phyloP scores from a whole-genome alignment of 1,140 invertebrate genomes.

The Tetramorium parvispinum region DNA sequence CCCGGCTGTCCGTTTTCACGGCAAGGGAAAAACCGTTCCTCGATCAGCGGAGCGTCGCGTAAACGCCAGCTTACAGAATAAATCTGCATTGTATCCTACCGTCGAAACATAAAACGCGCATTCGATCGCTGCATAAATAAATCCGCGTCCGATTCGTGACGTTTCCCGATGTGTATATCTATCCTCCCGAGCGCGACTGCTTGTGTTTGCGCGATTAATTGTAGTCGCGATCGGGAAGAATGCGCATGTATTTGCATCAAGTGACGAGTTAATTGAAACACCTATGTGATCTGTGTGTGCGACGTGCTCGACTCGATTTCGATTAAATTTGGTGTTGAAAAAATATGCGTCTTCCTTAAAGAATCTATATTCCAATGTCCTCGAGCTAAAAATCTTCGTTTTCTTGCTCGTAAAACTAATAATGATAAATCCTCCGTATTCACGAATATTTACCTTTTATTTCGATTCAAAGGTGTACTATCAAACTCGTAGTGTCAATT shows the following conservation, averaged over 20 bases:
- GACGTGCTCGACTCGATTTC: not conserved
- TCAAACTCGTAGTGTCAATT: too few species aligned
- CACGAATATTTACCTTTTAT: not conserved
- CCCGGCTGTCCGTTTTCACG: conserved; percentile 32
- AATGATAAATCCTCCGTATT: not conserved
- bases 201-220: conserved; percentile 43
- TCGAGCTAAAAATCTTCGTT: not conserved
- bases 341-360: conserved; percentile 10
- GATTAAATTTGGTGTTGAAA: not conserved
- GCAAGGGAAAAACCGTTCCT: conserved; percentile 34
- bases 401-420: not conserved
- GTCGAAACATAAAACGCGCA: conserved; percentile 49
- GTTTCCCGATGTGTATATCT: not conserved
- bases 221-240: conserved; percentile 30
- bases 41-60: conserved; percentile 42
- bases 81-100: conserved; percentile 35
- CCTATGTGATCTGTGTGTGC: not conserved
- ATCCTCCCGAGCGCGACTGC: not conserved
- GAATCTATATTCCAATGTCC: not conserved
- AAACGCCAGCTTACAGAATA: conserved; percentile 41
- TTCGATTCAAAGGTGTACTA: not conserved
- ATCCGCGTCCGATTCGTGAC: conserved; percentile 19
- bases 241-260: conserved; percentile 5
- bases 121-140: conserved; percentile 54
- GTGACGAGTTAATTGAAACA: conserved; percentile 28